Evolutionary conservation across 2,113 vertebrate genomes (phyloP), one percentile per base, ranked within the genome.

Genomic region (Rhinogobius similis): DNA sequence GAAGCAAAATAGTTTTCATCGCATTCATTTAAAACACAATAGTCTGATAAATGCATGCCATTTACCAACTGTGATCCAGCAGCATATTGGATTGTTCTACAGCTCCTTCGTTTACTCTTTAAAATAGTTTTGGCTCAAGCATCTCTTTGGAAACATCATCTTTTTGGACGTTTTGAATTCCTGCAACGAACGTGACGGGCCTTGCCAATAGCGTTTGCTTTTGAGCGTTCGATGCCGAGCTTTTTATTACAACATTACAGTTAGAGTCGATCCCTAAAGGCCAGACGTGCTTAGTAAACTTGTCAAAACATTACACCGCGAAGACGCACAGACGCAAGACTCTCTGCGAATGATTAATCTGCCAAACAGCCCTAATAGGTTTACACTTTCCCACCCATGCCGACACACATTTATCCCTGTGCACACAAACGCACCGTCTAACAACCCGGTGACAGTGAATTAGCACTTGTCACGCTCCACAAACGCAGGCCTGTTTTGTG

Each of bases 341-440:
- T 74, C 75, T 78, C 63, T 62, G 23, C 74, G 62, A 68, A 65
- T 86, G 79, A 92, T 90, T 86, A 75, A 89, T 91, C 88, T 82
- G 66, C 77, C 82, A 81, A 88, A 74, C 67, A 65, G 29, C 89
- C 87, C 84, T 83, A 85, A 90, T 85, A 81, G 81, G 84, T 87
- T 86, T 62, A 84, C 81, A 82, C 78, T 80, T 65, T 76, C 64
- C 50, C 61, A 62, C 70, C 46, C 72, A 74, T 72, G 82, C 79
- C 72, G 73, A 72, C 29, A 69, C 83, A 68, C 85, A 82, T 78
- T 78, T 50, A 86, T 84, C 78, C 82, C 48, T 21, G 24, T 65
- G 71, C 58, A 70, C n/a, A 68, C 71, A 77, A 83, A 83, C 58
- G 72, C 81, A 67, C 43, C 48, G 70, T 65, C 75, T 52, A 62